These are phyloP conservation scores for Sarcophaga variegata DNA, from an alignment of 2,888 invertebrate species.

Conservation along the genomic window DNA sequence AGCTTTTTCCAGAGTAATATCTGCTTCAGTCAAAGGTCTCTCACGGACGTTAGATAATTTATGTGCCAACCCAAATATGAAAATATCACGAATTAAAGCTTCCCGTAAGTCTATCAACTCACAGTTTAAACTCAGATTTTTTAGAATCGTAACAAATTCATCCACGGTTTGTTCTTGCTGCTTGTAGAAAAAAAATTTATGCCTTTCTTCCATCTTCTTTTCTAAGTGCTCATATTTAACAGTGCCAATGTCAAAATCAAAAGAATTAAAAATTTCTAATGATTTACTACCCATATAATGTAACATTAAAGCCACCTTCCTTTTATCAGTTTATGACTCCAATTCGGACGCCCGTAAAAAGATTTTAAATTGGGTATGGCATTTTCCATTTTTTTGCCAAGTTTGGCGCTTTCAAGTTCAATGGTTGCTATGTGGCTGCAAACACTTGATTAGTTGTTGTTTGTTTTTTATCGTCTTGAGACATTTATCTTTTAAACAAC, in stretches of 20 bases:
- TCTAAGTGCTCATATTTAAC: constrained; percentile 43
- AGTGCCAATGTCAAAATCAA: constrained; percentile 41
- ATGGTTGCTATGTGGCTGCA: too few relatives aligned
- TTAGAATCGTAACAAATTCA: constrained; percentile 33
- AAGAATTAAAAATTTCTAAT: constrained; percentile 49
- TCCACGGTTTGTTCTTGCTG: constrained; percentile 38
- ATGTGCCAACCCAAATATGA: too few relatives aligned
- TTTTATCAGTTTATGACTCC: background rate
- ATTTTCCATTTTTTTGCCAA: constrained; percentile 45
- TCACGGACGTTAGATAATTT: background rate
- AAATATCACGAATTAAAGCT: too few relatives aligned
- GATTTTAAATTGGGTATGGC: constrained; percentile 37
- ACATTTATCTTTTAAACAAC: too few relatives aligned
- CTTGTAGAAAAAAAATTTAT: constrained; percentile 18
- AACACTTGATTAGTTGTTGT: too few relatives aligned
- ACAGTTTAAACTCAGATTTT: constrained; percentile 49
- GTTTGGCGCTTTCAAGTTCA: constrained; percentile 10
- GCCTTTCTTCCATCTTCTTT: constrained; percentile 11
- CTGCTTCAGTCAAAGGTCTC: constrained; percentile 20
- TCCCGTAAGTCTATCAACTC: constrained; percentile 44
- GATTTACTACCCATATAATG: constrained; percentile 40
- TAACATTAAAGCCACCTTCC: constrained; percentile 46
- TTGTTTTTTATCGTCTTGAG: too few relatives aligned
- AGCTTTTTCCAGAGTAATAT: constrained; percentile 14
- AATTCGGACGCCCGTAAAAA: constrained; percentile 33